These are phyloP conservation scores for Marmota flaviventris DNA, from an alignment of 2,113 vertebrate species.

Conservation along the genomic window DNA sequence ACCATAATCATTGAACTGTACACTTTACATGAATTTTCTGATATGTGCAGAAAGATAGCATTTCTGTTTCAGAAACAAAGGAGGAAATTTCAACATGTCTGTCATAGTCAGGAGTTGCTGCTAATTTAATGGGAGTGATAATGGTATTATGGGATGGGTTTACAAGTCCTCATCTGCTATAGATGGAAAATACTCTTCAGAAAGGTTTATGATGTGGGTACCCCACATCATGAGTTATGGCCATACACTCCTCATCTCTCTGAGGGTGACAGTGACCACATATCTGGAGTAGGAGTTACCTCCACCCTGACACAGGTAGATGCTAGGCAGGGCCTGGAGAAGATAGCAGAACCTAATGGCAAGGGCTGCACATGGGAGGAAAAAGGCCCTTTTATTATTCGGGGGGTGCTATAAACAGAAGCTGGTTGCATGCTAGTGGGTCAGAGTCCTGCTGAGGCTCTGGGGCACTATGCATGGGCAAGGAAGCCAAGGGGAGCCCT, in stretches of 20 bases:
- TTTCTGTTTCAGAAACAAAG: constrained; percentile 28
- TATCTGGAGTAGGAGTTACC: not conserved
- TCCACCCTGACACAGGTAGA: not conserved
- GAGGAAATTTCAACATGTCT: not conserved
- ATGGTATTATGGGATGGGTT: not conserved
- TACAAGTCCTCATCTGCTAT: not conserved
- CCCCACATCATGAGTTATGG: too few species aligned
- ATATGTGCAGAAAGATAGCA: not conserved
- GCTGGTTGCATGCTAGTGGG: not conserved
- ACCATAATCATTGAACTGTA: not conserved
- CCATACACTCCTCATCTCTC: not conserved
- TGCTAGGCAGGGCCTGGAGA: not conserved
- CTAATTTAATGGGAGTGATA: not conserved
- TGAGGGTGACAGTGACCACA: not conserved
- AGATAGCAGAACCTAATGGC: not conserved
- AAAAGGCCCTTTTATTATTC: not conserved
- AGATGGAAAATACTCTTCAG: not conserved
- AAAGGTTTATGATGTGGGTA: not conserved
- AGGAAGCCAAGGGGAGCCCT: not conserved
- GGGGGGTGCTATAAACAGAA: not conserved
- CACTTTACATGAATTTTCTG: not conserved
- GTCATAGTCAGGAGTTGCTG: not conserved
- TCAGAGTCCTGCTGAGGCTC: not conserved
- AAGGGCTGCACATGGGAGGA: not conserved
- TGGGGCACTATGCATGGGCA: too few species aligned